Base-by-base conservation (phyloP, 1,140 invertebrate genomes). In the Acromyrmex heyeri region DNA sequence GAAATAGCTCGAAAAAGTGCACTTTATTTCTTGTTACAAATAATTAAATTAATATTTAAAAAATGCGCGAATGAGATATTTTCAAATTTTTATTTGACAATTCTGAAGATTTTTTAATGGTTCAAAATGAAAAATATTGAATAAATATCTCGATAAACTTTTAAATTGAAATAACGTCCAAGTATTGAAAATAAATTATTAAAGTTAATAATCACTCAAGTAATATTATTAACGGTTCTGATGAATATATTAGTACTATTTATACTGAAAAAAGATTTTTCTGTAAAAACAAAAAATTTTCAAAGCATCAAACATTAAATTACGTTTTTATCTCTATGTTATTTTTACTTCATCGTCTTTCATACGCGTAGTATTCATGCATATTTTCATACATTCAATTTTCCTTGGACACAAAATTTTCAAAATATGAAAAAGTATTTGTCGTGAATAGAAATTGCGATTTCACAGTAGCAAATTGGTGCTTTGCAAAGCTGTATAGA, bases 341-440 rank as follows among this genome's bases (percentile, higher is more conserved):
- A 34, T 79, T 57, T 21, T 16, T 57, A 18, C 14, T 10, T 24
- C 24, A 24, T 24, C 24, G 2, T 21, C n/a, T 57, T 67, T 67
- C 4, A 57, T 53, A 55, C 10, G 14, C 50, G 3, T 34, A 55
- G 38, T 21, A 24, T 50, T 34, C n/a, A 21, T n/a, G n/a, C 34
- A 53, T 18, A 30, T 53, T 57, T 34, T 27, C 18, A 21, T 61
- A 12, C 34, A 44, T 48, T 5, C 16, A 27, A 34, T 55, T 57
- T 55, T 48, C 14, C 4, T 62, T n/a, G 18, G 34, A 21, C 16
- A 55, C 6, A 12, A 59, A 44, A 73, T 86, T 57, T 82, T 18
- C 78, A 73, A 73, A 65, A 82, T 72, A 10, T 44, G 38, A 44
- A 44, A 44, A 30, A 44, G 16, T 12, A 27, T 16, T 44, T 50